Base-by-base conservation (phyloP, 2,113 vertebrate species). In the Vicugna pacos region DNA sequence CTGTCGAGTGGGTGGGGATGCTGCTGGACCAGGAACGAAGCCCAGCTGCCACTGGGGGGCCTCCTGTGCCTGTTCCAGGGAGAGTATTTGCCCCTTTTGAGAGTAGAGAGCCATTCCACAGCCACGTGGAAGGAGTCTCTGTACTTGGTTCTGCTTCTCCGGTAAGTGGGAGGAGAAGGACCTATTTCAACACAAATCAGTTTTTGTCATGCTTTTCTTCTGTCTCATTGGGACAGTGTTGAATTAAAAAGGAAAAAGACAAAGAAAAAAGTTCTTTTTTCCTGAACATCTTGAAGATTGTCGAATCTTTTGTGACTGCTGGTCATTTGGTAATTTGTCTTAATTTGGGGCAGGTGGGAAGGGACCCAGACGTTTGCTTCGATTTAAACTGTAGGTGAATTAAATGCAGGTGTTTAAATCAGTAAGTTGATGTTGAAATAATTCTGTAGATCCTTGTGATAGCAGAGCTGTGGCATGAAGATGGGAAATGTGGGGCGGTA, bases 171-270 rank as follows among this genome's bases (percentile, higher is more conserved):
- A 82, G 26, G 30, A 50, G 50, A 75, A 89, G 38, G 75, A 46
- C 80, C 22, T 85, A 5, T 77, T 94, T 91, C 54, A 84, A n/a
- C 89, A 62, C 62, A 88, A 67, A 58, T 38, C 26, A 28, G 28
- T 96, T 77, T 95, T 87, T 38, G 12, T 69, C 22, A 14, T 28
- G 13, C 32, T 89, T 91, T 90, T 26, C n/a, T 30, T 88, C 19
- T 80, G 28, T 90, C 60, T 93, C 26, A 48, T 58, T 2, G 4
- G 65, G 56, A 87, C 38, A 69, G 15, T 72, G 64, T 79, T 26
- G 24, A 19, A 65, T 86, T 58, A 56, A 81, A 65, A 96, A 90
- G 60, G 38, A 70, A 65, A 91, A 73, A 46, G 22, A 11, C 16
- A 30, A 24, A 5, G 15, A 56, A 52, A 67, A 10, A 1, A 9